Base-by-base conservation (phyloP, 2,113 vertebrate genomes). In the Phyllostomus discolor region DNA sequence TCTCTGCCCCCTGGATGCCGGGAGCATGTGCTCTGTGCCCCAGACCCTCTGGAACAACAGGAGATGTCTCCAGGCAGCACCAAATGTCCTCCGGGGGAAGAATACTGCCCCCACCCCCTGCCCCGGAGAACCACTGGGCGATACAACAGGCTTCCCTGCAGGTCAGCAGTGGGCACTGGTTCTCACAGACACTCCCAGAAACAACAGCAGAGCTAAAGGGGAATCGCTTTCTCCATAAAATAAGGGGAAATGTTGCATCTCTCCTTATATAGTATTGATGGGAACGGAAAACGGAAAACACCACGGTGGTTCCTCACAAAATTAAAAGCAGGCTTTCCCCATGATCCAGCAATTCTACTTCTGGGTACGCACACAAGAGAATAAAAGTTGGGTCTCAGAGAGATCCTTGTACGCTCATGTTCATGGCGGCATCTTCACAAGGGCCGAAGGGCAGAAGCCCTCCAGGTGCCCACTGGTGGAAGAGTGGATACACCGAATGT, bases 21-120 rank as follows among this genome's bases (percentile, higher is more conserved):
- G 10, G 2, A 67, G 66, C 59, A 67, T 17, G 35, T 10, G 4
- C 46, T 17, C 64, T 41, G 33, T 2, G 2, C 48, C 33, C 52
- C 20, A 33, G 69, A 41, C 31, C 50, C 9, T 35, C 57, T 75
- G 59, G 46, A 48, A 80, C 41, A 28, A 91, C 9, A 38, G 69
- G 66, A 52, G 26, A 31, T 31, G 31, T n/a, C 33, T 91, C 70
- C 46, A 73, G 69, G 52, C 22, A 38, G 24, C 28, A 16, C 19
- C 67, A 22, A 4, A 4, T 12, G 52, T 76, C 66, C 38, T 10
- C 1, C 5, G 35, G 35, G 33, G 43, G 33, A 41, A 76, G 89
- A 33, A 43, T 12, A n/a, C n/a, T n/a, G n/a, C n/a, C n/a, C n/a
- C n/a, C n/a, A n/a, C 4, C 2, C 50, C 3, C 48, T 7, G 4